A percentile compares a stretch with the other conserved stretches of the same genome.
phyloP scores from a whole-genome alignment of 2,113 vertebrate genomes.

The Puffinus mauretanicus region DNA sequence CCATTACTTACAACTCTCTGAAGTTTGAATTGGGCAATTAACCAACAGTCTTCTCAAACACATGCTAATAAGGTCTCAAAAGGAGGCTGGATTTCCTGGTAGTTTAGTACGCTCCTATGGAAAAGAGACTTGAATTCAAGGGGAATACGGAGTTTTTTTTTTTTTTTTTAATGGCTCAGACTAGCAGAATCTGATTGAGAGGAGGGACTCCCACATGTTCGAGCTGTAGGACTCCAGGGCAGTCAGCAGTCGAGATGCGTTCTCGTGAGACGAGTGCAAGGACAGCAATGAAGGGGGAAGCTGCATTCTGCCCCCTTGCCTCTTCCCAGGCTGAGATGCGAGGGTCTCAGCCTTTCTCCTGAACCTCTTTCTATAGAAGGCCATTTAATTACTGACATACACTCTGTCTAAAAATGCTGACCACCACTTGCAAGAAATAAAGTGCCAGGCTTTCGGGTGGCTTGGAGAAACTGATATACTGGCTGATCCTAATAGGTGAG shows the following conservation, averaged over 20 bases:
- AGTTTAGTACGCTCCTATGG: not conserved
- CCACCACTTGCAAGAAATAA: not conserved
- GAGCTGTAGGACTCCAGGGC: not conserved
- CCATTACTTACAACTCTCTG: constrained; percentile 72
- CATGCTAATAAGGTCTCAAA: constrained; percentile 37
- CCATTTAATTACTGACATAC: not conserved
- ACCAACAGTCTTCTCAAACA: constrained; percentile 39
- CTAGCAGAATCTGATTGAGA: not conserved
- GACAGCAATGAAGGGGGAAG: not conserved
- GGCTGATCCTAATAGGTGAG: not conserved
- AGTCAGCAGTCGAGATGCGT: not conserved
- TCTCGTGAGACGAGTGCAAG: too few relatives aligned
- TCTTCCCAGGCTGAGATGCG: not conserved
- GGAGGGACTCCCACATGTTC: not conserved
- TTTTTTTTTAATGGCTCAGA: not conserved
- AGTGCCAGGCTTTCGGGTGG: not conserved
- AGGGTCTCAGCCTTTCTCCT: not conserved
- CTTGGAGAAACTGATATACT: not conserved
- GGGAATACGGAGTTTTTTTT: not conserved
- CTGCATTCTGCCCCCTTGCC: not conserved
- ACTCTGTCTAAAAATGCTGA: not conserved
- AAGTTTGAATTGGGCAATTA: constrained; percentile 74
- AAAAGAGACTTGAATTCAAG: not conserved
- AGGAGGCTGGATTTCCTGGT: constrained; percentile 9
- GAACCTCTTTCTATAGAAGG: not conserved